These are phyloP conservation scores for Zhuqinia jingwanae DNA, from an alignment of 2,888 invertebrate genomes.

Conservation along the genomic window DNA sequence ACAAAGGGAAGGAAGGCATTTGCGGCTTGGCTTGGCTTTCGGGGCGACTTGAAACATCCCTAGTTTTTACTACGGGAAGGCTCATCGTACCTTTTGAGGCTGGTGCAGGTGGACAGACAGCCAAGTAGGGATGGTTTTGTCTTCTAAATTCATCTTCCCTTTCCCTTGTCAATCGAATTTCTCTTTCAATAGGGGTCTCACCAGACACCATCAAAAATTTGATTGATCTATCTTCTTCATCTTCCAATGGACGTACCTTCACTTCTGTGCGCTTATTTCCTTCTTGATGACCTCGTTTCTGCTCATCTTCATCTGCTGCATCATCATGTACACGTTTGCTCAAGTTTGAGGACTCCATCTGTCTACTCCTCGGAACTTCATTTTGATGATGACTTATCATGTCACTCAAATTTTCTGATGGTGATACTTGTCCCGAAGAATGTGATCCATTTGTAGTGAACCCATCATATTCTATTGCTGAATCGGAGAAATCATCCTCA, in stretches of 20 bases:
- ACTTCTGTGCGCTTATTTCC: background rate
- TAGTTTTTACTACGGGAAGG: conserved; percentile 25
- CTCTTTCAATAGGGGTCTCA: conserved; percentile 83
- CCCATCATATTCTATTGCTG: conserved; percentile 73
- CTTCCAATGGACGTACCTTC: conserved; percentile 73
- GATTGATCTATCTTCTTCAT: conserved; percentile 71
- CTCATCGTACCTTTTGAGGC: background rate
- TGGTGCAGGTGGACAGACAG: conserved; percentile 5
- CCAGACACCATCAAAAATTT: conserved; percentile 54
- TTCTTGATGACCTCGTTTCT: background rate
- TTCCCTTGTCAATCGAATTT: conserved; percentile 82
- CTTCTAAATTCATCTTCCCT: conserved; percentile 82
- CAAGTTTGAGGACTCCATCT: too few species aligned
- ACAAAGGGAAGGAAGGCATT: background rate
- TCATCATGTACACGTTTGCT: too few species aligned
- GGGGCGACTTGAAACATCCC: conserved; percentile 53
- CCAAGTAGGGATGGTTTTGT: conserved; percentile 76
- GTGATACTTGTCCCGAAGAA: conserved; percentile 74
- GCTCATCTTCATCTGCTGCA: background rate
- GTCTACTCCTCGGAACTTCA: background rate
- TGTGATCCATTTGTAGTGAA: conserved; percentile 68
- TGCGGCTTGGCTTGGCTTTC: conserved; percentile 10
- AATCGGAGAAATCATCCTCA: conserved; percentile 74
- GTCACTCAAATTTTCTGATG: conserved; percentile 66
- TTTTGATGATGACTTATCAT: conserved; percentile 35